A percentile compares a stretch with the other conserved stretches of the same genome.
Conservation (phyloP, 2,113 vertebrate genomes). For the Drymodes brunneopygia region DNA sequence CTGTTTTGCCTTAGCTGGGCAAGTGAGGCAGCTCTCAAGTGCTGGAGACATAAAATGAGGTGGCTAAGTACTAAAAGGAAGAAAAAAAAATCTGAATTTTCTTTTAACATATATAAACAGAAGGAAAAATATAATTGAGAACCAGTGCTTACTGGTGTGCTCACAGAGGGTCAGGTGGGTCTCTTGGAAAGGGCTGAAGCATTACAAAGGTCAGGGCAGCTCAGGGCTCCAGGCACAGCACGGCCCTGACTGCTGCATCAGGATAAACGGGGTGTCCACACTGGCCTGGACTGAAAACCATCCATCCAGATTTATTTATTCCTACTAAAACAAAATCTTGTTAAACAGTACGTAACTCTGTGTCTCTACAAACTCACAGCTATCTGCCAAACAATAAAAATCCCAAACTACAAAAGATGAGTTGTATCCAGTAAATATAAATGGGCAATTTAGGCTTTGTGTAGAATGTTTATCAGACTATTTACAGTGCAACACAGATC, state of each 20-base stretch:
- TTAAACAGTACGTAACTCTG: conserved; percentile 67
- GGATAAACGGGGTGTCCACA: not conserved
- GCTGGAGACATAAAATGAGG: not conserved
- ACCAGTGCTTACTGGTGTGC: not conserved
- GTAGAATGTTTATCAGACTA: conserved; percentile 60
- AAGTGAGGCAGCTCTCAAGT: not conserved
- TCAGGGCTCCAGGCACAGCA: not conserved
- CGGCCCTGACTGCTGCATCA: not conserved
- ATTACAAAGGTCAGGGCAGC: not conserved
- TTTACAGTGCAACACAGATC: conserved; percentile 64
- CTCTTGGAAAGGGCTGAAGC: not conserved
- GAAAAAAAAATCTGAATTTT: not conserved
- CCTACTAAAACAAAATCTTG: conserved; percentile 60
- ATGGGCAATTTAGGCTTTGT: conserved; percentile 66
- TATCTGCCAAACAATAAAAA: conserved; percentile 74
- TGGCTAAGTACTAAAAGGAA: not conserved
- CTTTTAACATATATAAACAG: not conserved
- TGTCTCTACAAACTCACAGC: conserved; percentile 70
- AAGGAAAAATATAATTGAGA: not conserved
- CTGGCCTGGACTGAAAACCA: conserved; percentile 5
- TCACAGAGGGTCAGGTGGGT: not conserved
- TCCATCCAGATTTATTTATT: conserved; percentile 56
- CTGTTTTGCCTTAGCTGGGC: not conserved
- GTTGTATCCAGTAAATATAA: conserved; percentile 73
- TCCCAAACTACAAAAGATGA: conserved; percentile 76